Base-by-base conservation (phyloP, 2,888 invertebrate species). In the Bugulina stolonifera region DNA sequence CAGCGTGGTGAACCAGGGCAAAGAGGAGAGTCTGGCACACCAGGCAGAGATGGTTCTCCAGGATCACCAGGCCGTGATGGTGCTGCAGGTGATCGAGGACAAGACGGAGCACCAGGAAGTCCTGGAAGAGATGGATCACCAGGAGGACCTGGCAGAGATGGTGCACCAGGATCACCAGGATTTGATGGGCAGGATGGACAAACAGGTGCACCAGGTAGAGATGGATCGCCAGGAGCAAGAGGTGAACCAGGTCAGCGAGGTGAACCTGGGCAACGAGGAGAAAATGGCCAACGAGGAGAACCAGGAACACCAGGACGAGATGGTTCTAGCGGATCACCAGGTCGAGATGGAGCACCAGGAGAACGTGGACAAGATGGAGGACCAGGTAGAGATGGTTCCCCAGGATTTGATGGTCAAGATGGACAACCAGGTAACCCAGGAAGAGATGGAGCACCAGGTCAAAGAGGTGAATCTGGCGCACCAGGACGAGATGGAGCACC, bases 401-500 rank as follows among this genome's bases (percentile, higher is more conserved):
- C 35, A 54, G 75, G 75, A 54, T 22, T 29, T 0, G 23, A 34
- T 0, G 75, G 75, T 22, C 23, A n/a, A 25, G 18, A 32, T 14
- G 75, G 75, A 57, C 14, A 43, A n/a, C 52, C 72, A 1, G 75
- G 75, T 35, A 22, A 64, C 18, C 32, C 34, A 1, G 74, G 76
- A 75, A 14, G 79, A 80, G 74, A 57, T 2, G 81, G 80, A 29
- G 74, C 71, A 23, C 78, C 79, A 2, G 81, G 81, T 18, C 5
- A 32, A 32, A 14, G 27, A 29, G 64, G 64, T 27, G 75, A 76
- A 69, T 3, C 10, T 57, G 72, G 72, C 52, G 23, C 29, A 35
- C 22, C 14, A 32, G 72, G 69, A 35, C 32, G 3, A 5, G 5
- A 14, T 14, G 69, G 69, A n/a, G 25, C 32, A 14, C 3, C 27